A percentile compares a stretch with the other conserved stretches of the same genome.
Conservation (phyloP, 2,888 invertebrate genomes). For the Physocephala rufipes region DNA sequence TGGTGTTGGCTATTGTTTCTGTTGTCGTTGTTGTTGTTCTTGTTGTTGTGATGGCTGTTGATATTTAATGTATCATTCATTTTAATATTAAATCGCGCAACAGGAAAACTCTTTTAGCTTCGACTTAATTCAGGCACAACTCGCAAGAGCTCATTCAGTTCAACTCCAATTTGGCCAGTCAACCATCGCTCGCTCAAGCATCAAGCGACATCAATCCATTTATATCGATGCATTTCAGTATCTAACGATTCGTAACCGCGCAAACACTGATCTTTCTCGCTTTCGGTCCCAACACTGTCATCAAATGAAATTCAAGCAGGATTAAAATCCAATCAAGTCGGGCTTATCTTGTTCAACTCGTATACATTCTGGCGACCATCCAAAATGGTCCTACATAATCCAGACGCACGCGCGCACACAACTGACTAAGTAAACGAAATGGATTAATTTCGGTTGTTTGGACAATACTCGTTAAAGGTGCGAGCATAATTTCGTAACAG, state of each 20-base stretch:
- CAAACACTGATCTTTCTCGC: slow-evolving; percentile 41
- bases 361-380: no score
- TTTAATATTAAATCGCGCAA: background rate
- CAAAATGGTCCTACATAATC: no score
- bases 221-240: slow-evolving; percentile 49
- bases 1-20: background rate
- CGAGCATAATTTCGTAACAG: no score
- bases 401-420: no score
- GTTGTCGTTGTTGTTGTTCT: background rate
- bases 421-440: no score
- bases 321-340: background rate
- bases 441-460: no score
- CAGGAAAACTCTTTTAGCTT: background rate
- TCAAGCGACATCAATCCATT: slow-evolving; percentile 27
- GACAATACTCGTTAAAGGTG: no score
- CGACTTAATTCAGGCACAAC: no score
- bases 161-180: background rate
- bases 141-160: background rate
- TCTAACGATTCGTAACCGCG: slow-evolving; percentile 51
- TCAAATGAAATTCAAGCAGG: slow-evolving; percentile 4
- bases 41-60: no score
- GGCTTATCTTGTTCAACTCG: no score
- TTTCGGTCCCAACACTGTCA: background rate
- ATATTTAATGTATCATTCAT: background rate
- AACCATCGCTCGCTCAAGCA: no score